A percentile compares a stretch with the other conserved stretches of the same genome.
phyloP scores from a whole-genome alignment of 2,888 invertebrate species.

The Orthosia incerta region DNA sequence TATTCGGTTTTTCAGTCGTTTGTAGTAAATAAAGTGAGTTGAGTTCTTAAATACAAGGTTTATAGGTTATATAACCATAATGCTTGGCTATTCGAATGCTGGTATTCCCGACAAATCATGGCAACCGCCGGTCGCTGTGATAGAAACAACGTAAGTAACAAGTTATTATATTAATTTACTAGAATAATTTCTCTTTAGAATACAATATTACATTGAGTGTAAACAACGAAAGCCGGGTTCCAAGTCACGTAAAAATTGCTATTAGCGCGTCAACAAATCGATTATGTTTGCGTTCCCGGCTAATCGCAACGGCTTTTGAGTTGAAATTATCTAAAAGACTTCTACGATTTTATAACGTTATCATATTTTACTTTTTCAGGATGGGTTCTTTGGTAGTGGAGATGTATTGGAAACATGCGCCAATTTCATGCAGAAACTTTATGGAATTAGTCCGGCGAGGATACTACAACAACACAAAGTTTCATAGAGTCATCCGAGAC shows the following conservation, averaged over 20 bases:
- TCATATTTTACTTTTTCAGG: slow-evolving; percentile 85
- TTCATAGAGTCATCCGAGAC: slow-evolving; percentile 98
- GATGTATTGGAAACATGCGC: slow-evolving; percentile 99
- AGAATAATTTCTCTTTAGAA: background rate
- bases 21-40: background rate
- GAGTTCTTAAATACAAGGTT: background rate
- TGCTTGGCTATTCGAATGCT: slow-evolving; percentile 91
- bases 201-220: background rate
- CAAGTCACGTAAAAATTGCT: too few relatives aligned
- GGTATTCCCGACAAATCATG: slow-evolving; percentile 97
- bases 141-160: slow-evolving; percentile 95
- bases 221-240: background rate
- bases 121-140: slow-evolving; percentile 95
- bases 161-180: background rate
- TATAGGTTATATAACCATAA: slow-evolving; percentile 47
- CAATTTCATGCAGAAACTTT: slow-evolving; percentile 99
- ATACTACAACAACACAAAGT: slow-evolving; percentile 98
- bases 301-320: too few relatives aligned
- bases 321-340: too few relatives aligned
- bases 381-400: slow-evolving; percentile 98
- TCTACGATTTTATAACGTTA: background rate
- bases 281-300: too few relatives aligned
- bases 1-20: background rate
- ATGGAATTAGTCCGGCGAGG: slow-evolving; percentile 98
- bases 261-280: too few relatives aligned